These are phyloP conservation scores for Yponomeuta cagnagella DNA, from an alignment of 2,888 invertebrate species.

Conservation along the genomic window DNA sequence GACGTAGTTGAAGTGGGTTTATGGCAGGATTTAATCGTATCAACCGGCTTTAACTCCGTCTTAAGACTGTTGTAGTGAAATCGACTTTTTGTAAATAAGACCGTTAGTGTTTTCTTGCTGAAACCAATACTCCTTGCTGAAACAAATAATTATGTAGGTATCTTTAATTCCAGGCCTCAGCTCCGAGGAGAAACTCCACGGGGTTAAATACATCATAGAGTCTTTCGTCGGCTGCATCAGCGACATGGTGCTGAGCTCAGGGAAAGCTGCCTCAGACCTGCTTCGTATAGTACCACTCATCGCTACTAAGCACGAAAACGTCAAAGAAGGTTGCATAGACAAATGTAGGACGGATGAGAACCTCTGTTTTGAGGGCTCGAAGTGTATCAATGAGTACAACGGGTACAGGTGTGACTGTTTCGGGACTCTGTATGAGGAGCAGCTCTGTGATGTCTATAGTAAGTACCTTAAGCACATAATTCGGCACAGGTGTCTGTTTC, in stretches of 20 bases:
- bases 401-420: slow-evolving; percentile 94
- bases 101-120: no score
- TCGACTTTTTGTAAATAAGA: no score
- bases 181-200: slow-evolving; percentile 90
- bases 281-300: slow-evolving; percentile 88
- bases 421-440: slow-evolving; percentile 93
- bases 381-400: slow-evolving; percentile 94
- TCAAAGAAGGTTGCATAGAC: slow-evolving; percentile 91
- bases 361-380: slow-evolving; percentile 90
- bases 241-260: slow-evolving; percentile 89
- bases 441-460: slow-evolving; percentile 94
- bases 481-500: no score
- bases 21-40: no score
- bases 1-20: no score
- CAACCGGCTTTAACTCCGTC: no score
- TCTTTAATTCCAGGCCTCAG: slow-evolving; percentile 78
- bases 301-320: slow-evolving; percentile 92
- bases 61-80: no score
- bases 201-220: slow-evolving; percentile 94
- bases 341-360: slow-evolving; percentile 88
- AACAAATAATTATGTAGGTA: no score
- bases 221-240: slow-evolving; percentile 95
- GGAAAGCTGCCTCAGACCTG: slow-evolving; percentile 89
- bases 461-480: slow-evolving; percentile 47
- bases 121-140: no score